Conservation (phyloP, 2,113 vertebrate genomes). For the Todiramphus saurophagus region DNA sequence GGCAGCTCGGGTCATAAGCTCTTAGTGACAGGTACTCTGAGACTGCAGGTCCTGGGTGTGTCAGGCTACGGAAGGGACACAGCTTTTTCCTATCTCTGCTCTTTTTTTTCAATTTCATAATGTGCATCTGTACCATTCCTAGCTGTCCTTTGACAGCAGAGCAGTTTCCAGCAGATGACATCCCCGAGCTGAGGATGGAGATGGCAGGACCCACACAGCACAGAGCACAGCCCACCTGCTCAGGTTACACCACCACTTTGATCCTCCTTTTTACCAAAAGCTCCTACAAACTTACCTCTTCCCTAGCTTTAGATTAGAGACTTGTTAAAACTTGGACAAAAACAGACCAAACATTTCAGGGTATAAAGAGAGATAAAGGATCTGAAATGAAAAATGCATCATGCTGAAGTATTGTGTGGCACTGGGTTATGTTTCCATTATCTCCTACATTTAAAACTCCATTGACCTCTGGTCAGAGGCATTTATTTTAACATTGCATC, state of each 20-base stretch:
- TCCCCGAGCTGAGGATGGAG: background rate
- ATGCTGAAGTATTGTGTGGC: background rate
- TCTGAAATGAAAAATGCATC: background rate
- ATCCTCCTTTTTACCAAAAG: background rate
- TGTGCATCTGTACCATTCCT: background rate
- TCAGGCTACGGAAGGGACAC: background rate
- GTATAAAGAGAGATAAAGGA: background rate
- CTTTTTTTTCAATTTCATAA: background rate
- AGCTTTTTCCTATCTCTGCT: background rate
- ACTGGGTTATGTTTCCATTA: conserved; percentile 13
- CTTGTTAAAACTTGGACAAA: background rate
- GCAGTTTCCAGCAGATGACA: background rate
- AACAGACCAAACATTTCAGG: background rate
- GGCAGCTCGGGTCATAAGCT: background rate
- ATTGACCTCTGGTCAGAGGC: background rate
- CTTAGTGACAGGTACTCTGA: background rate
- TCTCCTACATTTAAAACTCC: background rate
- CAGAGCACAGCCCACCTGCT: background rate
- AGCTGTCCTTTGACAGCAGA: background rate
- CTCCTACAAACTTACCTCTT: background rate
- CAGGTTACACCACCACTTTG: background rate
- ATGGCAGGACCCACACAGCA: background rate
- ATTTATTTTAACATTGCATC: background rate
- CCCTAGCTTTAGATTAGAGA: background rate
- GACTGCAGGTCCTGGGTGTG: background rate